These are phyloP conservation scores for Indri indri DNA, from an alignment of 2,113 vertebrate genomes.

Conservation along the genomic window DNA sequence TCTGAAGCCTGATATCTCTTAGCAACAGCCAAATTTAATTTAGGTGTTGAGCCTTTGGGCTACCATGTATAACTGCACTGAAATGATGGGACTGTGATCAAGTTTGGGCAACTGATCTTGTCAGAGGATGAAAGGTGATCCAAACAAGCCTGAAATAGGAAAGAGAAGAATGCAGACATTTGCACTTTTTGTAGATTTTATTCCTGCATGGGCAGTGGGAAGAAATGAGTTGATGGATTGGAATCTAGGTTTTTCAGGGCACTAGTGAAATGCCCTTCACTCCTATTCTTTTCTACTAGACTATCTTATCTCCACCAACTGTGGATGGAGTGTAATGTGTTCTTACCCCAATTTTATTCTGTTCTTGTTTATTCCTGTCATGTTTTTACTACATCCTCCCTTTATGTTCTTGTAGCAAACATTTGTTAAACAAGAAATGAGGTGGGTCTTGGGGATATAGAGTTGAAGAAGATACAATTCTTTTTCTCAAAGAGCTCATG, in stretches of 20 bases:
- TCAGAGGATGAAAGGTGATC: background rate
- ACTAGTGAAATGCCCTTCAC: background rate
- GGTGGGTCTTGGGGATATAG: background rate
- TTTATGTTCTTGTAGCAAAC: background rate
- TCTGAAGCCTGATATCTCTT: constrained; percentile 10
- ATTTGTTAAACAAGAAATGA: constrained; percentile 27
- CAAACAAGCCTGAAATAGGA: background rate
- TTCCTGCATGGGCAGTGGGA: background rate
- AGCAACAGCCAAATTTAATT: constrained; percentile 14
- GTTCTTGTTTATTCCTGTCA: background rate
- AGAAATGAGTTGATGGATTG: background rate
- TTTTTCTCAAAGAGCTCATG: background rate
- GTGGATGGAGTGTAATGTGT: background rate
- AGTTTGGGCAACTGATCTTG: background rate
- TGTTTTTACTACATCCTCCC: background rate
- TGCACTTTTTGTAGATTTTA: background rate
- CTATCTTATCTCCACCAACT: background rate
- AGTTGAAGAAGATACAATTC: background rate
- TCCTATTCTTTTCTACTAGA: background rate
- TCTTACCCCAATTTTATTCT: background rate
- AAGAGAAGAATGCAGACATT: background rate
- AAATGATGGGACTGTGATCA: background rate
- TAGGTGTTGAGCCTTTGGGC: background rate
- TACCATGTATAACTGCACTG: background rate
- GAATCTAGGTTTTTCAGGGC: constrained; percentile 9